Evolutionary conservation across 2,888 invertebrate species (phyloP).

Genomic region (Trissoscelio sp.): DNA sequence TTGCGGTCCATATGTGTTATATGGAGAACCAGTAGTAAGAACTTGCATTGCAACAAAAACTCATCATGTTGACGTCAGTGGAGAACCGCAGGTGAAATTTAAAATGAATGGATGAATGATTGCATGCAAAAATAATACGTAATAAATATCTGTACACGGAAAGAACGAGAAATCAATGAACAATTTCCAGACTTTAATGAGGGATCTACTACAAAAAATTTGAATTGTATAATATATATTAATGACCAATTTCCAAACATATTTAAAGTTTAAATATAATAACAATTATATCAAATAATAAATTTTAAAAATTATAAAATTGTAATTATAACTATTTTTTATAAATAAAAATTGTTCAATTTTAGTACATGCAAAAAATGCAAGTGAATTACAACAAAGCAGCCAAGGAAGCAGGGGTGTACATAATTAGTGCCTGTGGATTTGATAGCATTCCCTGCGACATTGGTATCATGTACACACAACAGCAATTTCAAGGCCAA

Average conservation of each 20-base stretch:
- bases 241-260: too few relatives aligned
- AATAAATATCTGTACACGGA: too few relatives aligned
- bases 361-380: constrained; percentile 92
- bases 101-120: too few relatives aligned
- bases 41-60: constrained; percentile 92
- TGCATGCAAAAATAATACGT: too few relatives aligned
- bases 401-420: constrained; percentile 92
- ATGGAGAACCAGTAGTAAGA: constrained; percentile 94
- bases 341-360: constrained; percentile 3
- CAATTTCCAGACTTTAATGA: too few relatives aligned
- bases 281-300: too few relatives aligned
- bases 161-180: too few relatives aligned
- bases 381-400: constrained; percentile 90
- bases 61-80: constrained; percentile 96
- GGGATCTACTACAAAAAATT: too few relatives aligned
- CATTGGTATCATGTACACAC: constrained; percentile 91
- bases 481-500: constrained; percentile 90
- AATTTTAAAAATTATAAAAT: too few relatives aligned
- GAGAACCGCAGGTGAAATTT: constrained; percentile 93
- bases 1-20: constrained; percentile 95
- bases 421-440: constrained; percentile 95
- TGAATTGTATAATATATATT: too few relatives aligned
- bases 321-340: too few relatives aligned
- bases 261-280: too few relatives aligned
- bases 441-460: constrained; percentile 97